Evolutionary conservation across 2,888 invertebrate genomes (phyloP), one percentile per base, ranked within the genome.

Genomic region (Meteorus colon): DNA sequence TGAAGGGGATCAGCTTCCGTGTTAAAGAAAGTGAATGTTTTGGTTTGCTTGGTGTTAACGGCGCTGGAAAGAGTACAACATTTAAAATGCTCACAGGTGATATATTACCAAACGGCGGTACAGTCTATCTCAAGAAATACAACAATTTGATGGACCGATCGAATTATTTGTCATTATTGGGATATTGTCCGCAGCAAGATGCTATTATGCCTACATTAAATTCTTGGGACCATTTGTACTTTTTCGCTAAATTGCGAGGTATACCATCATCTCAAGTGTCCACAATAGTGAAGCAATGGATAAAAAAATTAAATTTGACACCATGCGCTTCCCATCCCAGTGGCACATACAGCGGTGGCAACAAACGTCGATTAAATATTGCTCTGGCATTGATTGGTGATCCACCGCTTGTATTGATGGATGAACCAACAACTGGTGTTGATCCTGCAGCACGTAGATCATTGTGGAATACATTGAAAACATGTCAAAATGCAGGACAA

Each of bases 31-130:
- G 92, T 12, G 96, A 96, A 89, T 96, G 96, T 85, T 96, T 96
- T 84, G 96, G 96, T 1, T 89, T 96, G 59, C 90, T 96, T 68
- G 96, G 96, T 0, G 94, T 96, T 0, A 96, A 97, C 87, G 96
- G 97, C 12, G 96, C 96, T 2, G 96, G 96, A 0, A 97, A 96
- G 89, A 96, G 96, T 0, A 94, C 94, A 0, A 97, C 97, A 0
- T 98, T 98, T 88, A 95, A 95, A 90, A 96, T 97, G 95, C 90
- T 97, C 83, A 97, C 97, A 69, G 97, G 97, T 0, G 96, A 96
- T 85, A 94, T 94, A 84, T 89, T 85, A 31, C 84, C 88, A 2
- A 80, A 86, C 62, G 84, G 80, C 60, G 89, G 89, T 5, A 75
- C 66, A 27, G 86, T 89, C 82, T 85, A 83, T 74, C 82, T 89